Evolutionary conservation across 2,888 invertebrate species (phyloP), one percentile per base, ranked within the genome.

Genomic region (Palloptera scutellata): DNA sequence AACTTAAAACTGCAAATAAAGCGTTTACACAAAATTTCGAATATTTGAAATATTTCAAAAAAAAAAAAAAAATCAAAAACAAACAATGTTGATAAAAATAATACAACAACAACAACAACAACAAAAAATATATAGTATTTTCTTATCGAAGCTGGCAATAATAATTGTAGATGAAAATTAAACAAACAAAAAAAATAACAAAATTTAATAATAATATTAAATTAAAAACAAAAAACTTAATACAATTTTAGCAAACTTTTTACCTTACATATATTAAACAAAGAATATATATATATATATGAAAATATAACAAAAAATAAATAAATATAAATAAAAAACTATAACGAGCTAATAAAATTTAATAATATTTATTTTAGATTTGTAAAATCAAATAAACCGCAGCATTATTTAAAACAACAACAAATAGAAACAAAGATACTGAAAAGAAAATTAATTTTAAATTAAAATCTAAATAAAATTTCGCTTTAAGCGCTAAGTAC

Each of bases 121-220:
- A 68, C 51, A 65, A 68, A 42, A 65, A 58, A 42, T 54, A 74
- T 71, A 71, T 71, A 61, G 74, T 75, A 77, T 77, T 79, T 79
- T 79, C 78, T 76, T 78, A 78, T 74, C 75, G 74, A 76, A 76
- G 72, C 74, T 78, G 78, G 79, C 78, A 78, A 78, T 79, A 78
- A 77, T 77, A 77, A 77, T 74, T 75, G 74, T 76, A 76, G 73
- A 58, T 68, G 45, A 42, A 60, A 69, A 66, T 59, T 45, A 11
- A 61, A 66, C 6, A 63, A 55, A 19, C 13, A 45, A 61, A 57
- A 55, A 20, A n/a, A 62, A 45, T 52, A 20, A 52, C 43, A 51
- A 30, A 77, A 77, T 73, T 75, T 73, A 75, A 76, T 72, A 58
- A 66, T 42, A 42, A 60, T 67, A 66, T 59, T 45, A 13, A 61